Percentiles rank a stretch among this genome's conserved stretches.
Conservation (phyloP, 2,113 vertebrate genomes). For the Pseudopipra pipra region DNA sequence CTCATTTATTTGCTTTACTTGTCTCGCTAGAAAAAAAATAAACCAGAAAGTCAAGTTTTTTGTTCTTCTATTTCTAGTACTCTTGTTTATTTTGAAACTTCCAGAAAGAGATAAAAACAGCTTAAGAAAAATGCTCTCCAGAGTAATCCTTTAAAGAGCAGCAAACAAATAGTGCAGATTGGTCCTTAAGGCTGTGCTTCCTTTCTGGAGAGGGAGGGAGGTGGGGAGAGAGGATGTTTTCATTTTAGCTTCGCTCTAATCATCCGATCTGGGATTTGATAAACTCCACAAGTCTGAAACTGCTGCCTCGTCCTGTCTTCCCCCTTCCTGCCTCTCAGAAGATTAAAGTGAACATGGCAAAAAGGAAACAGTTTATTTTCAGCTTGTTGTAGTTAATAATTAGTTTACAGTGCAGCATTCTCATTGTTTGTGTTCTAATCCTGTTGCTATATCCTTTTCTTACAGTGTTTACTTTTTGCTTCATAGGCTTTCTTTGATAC, state of each 20-base stretch:
- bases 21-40: background rate
- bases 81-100: conserved; percentile 41
- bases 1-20: background rate
- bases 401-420: background rate
- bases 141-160: conserved; percentile 46
- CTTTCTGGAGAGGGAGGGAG: conserved; percentile 30
- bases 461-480: background rate
- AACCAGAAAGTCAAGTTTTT: background rate
- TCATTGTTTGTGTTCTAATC: background rate
- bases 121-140: conserved; percentile 38
- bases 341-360: conserved; percentile 29
- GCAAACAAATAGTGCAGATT: background rate
- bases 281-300: conserved; percentile 24
- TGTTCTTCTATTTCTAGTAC: background rate
- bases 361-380: conserved; percentile 52
- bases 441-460: background rate
- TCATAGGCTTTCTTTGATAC: background rate
- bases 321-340: conserved; percentile 23
- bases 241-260: conserved; percentile 20
- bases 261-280: conserved; percentile 53
- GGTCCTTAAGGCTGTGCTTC: conserved; percentile 30
- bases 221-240: conserved; percentile 53
- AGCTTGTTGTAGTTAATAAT: conserved; percentile 15
- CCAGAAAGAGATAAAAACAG: conserved; percentile 28
- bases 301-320: conserved; percentile 23